Evolutionary conservation across 1,140 invertebrate genomes (phyloP), one percentile per base, ranked within the genome.

Genomic region (Gonatopus flavifemur): DNA sequence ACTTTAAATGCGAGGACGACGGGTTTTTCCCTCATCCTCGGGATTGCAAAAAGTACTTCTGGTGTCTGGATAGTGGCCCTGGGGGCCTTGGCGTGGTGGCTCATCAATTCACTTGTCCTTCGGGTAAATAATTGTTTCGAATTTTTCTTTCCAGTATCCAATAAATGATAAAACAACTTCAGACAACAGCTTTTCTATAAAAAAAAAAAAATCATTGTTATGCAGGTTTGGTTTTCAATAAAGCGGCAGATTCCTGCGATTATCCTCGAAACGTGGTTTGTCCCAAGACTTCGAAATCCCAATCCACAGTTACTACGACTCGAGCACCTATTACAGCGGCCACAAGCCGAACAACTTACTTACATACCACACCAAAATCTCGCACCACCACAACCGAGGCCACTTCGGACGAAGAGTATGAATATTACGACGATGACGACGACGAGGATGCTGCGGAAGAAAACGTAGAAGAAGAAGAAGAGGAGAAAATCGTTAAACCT

Each of bases 41-140:
- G 24, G 92, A 95, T 66, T 96, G 93, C 73, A 93, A 93, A 68
- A 95, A 95, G 67, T 96, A 96, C 63, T 96, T 93, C 74, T 95
- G 93, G 93, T 96, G 93, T 72, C 75, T 96, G 33, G 90, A 93
- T 57, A 91, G 89, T 63, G 92, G 92, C 2, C 89, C 91, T 0
- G 89, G 91, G 5, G 89, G 93, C 53, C 79, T 94, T 21, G 93
- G 93, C 35, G 88, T 95, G 35, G 90, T 96, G 15, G 91, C 92
- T 7, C 92, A 96, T 80, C 89, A 93, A 62, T 96, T 96, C 66
- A 95, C 91, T 3, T 96, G 94, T 69, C 93, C 93, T 0, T 91
- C 91, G 45, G 90, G 88, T 83, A 79, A 57, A 22, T 35, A 18
- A 20, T 20, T 45, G 7, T 25, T n/a, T 30, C 19, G 6, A 25